Evolutionary conservation across 2,888 invertebrate species (phyloP), one percentile per base, ranked within the genome.

Genomic region (Bursaphelenchus okinawaensis): DNA sequence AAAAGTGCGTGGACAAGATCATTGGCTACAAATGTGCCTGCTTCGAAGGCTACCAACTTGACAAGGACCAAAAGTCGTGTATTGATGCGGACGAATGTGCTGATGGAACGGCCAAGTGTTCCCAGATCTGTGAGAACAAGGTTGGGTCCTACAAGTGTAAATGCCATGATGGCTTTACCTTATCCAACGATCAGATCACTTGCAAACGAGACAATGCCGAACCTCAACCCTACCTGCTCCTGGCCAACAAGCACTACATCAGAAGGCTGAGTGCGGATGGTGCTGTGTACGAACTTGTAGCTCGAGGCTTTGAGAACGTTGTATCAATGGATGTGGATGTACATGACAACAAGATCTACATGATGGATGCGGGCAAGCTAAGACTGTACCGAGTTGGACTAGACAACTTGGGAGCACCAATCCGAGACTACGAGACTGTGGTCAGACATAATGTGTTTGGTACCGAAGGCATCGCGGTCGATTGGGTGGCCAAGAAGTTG

Each of bases 231-330:
- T 95, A 92, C 92, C 84, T 94, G 19, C 87, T 95, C 62, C 92
- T 95, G 83, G 92, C 93, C 16, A 98, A 98, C 83, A 93, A 94
- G 81, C 96, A 96, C 84, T 98, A 98, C 84, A 90, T 98, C 1
- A 87, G 96, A 61, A 94, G 95, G 80, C 91, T 98, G 89, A 91
- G 93, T 0, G 87, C 89, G 0, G 94, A 95, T 82, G 95, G 92
- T 0, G 85, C 87, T 4, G 86, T 88, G 9, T 94, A 94, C 83
- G 90, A 89, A 78, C 86, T 93, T 19, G 89, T 93, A 78, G 82
- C 86, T 24, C 75, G 77, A 60, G 95, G 95, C 82, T 87, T 96
- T 23, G 90, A 93, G 86, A 96, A 95, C 83, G 94, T 93, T 0
- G 95, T 96, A 0, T 94, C 95, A 0, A 87, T 98, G 54, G 96